Conservation (phyloP, 2,888 invertebrate species). For the Diplolepis rosae region DNA sequence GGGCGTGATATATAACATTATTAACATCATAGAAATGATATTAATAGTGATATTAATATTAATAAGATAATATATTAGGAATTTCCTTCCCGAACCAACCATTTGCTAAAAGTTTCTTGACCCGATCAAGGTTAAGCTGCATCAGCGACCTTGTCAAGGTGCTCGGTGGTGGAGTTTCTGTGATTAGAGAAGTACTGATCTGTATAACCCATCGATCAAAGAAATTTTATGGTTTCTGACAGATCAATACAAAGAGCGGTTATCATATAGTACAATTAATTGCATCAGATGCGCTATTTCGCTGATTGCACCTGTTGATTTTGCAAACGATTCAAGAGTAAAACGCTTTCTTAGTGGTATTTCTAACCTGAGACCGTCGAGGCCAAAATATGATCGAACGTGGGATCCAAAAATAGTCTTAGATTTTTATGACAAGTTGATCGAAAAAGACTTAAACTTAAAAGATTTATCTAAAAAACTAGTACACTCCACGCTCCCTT, state of each 20-base stretch:
- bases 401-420: slow-evolving; percentile 40
- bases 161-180: slow-evolving; percentile 53
- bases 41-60: no score
- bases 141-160: no score
- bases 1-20: no score
- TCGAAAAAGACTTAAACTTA: slow-evolving; percentile 36
- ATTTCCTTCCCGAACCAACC: no score
- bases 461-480: slow-evolving; percentile 43
- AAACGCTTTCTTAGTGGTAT: slow-evolving; percentile 40
- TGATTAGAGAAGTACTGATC: not conserved
- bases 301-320: slow-evolving; percentile 31
- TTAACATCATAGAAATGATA: no score
- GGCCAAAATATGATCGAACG: slow-evolving; percentile 34
- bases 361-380: slow-evolving; percentile 32
- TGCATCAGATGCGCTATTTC: slow-evolving; percentile 41
- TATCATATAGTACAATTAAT: slow-evolving; percentile 43
- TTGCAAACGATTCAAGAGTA: slow-evolving; percentile 27
- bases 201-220: not conserved
- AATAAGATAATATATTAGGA: no score
- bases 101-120: no score
- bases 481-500: no score
- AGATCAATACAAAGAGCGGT: not conserved
- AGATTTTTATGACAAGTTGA: slow-evolving; percentile 33
- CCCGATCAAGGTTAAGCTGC: no score
- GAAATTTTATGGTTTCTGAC: not conserved